Conservation (phyloP, 2,113 vertebrate genomes). For the Artemisiospiza belli region DNA sequence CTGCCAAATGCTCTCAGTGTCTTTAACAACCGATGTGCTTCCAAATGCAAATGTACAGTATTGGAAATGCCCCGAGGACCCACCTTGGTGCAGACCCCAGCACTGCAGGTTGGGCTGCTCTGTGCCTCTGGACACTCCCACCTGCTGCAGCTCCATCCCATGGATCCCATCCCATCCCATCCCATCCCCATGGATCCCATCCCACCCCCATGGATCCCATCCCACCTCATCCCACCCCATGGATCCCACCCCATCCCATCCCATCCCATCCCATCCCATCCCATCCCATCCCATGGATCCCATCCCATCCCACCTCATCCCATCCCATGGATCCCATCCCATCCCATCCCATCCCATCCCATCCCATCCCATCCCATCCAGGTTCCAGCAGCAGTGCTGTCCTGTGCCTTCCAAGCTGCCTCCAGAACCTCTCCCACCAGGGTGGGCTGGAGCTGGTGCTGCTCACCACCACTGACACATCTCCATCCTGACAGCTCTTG, state of each 20-base stretch:
- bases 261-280: too few species aligned
- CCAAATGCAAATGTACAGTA: background rate
- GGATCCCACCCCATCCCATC: background rate
- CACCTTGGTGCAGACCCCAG: background rate
- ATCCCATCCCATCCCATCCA: background rate
- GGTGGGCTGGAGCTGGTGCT: fast-evolving
- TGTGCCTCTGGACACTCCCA: background rate
- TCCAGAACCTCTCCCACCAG: background rate
- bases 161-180: background rate
- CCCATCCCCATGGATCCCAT: background rate
- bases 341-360: too few species aligned
- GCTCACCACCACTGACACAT: background rate
- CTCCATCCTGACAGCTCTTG: too few species aligned
- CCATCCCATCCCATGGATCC: background rate
- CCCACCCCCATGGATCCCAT: background rate
- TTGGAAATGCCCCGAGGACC: background rate
- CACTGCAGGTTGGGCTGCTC: background rate
- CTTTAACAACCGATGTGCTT: background rate
- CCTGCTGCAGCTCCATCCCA: background rate
- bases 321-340: background rate
- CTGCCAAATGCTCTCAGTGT: background rate
- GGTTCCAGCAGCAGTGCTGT: background rate
- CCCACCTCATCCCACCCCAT: too few species aligned
- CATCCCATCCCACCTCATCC: background rate
- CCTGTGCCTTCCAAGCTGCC: background rate